Base-by-base conservation (phyloP, 2,113 vertebrate genomes). In the Patagioenas fasciata region DNA sequence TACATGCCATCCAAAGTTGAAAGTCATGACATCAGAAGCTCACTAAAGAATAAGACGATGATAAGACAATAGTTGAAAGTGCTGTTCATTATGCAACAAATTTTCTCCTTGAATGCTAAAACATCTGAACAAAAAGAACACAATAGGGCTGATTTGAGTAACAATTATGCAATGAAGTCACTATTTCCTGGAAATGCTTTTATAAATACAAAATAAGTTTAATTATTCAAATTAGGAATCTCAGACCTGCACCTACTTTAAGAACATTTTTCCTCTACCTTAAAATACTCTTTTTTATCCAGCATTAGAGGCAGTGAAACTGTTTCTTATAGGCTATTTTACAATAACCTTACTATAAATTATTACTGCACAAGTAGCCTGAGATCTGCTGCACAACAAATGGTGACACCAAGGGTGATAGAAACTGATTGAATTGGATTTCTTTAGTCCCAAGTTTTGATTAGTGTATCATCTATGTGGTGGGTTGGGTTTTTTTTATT, bases 61-160 rank as follows among this genome's bases (percentile, higher is more conserved):
- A 48, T 73, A 51, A 96, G 42, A 97, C 90, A 95, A 93, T 88
- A 71, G 80, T 57, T 94, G 65, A 84, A 96, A 95, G 57, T 86
- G n/a, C 31, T 85, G 24, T 48, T 95, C 82, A 78, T 80, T 91
- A 62, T 75, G 70, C 56, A 92, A 82, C 38, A 89, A 26, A 80
- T 54, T 74, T 78, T 60, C 73, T 88, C 38, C 51, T 81, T 84
- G 38, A 90, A 58, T 74, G 34, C 19, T 90, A 91, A 93, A 95
- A 48, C 31, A 84, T 17, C 54, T 67, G 91, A 89, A 93, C 54
- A 69, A 93, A 97, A 95, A 82, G 65, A 86, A 74, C 8, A 88
- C 80, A 93, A 90, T 83, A 82, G 77, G 26, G 31, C 11, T 83
- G 82, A 85, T 83, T 38, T 89, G 25, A 89, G 48, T 84, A 87